Base-by-base conservation (phyloP, 2,888 invertebrate species). In the Resseliella maxima region DNA sequence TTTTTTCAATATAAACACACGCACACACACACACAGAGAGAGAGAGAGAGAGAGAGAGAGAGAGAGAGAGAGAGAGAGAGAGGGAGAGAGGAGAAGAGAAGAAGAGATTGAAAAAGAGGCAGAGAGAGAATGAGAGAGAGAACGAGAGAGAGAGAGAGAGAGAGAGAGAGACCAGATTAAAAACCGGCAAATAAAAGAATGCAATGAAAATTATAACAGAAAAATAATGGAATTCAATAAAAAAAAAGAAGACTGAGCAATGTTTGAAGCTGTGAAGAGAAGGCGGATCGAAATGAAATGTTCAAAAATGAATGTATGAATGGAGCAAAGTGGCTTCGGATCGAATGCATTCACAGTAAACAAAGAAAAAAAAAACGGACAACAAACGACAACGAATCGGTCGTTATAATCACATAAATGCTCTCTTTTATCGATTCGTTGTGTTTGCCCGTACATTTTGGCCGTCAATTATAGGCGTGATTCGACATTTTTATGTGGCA, bases 401-500 rank as follows among this genome's bases (percentile, higher is more conserved):
- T 50, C 50, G 50, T 18, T 50, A 24, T 0, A 27, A 35, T 72
- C 72, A 72, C 72, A 72, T 72, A 72, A 72, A 72, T 72, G 72
- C 31, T 72, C n/a, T n/a, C 72, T 72, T 72, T 72, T 72, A 72
- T 72, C n/a, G 72, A 72, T 72, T 31, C 35, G n/a, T n/a, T n/a
- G n/a, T 31, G 72, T 72, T 72, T 24, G 31, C 31, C 72, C 31
- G 8, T 59, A 3, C 27, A 5, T 24, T 27, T 8, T 59, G 72
- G 72, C 72, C 72, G 72, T 72, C 72, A 72, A 72, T 72, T 72
- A 72, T 72, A 72, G 72, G 72, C 72, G 72, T 72, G 72, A 72
- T 72, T 72, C 72, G 72, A 72, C 72, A 72, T 31, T 72, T 72
- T 72, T 72, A 72, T 31, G 72, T 72, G n/a, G 72, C 72, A 72